A percentile compares a stretch with the other conserved stretches of the same genome.
phyloP scores from a whole-genome alignment of 2,888 invertebrate species.

The Ormyrus pomaceus region DNA sequence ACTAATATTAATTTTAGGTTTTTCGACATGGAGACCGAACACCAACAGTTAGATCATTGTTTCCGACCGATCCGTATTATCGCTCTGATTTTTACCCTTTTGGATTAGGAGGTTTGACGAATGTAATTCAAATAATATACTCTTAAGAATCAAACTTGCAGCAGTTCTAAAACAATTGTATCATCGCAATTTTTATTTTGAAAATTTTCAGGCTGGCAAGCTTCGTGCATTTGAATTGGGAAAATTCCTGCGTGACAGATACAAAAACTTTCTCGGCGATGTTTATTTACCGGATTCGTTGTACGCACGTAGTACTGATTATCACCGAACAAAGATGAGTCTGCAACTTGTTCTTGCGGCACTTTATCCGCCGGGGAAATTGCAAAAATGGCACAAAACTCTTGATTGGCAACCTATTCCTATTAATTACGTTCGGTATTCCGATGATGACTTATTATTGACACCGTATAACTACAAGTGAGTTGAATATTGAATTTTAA shows the following conservation, averaged over 20 bases:
- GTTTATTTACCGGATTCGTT: slow-evolving; percentile 73
- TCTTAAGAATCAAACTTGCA: neutral
- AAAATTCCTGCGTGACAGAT: slow-evolving; percentile 75
- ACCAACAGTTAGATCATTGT: slow-evolving; percentile 8
- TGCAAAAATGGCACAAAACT: slow-evolving; percentile 78
- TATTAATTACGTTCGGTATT: slow-evolving; percentile 10
- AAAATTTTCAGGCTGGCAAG: slow-evolving; percentile 76
- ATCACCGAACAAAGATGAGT: slow-evolving; percentile 85
- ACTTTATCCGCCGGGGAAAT: slow-evolving; percentile 79
- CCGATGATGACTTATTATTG: slow-evolving; percentile 49
- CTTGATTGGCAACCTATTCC: slow-evolving; percentile 81
- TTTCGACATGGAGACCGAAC: slow-evolving; percentile 55
- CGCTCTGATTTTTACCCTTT: slow-evolving; percentile 44
- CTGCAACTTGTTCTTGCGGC: slow-evolving; percentile 82
- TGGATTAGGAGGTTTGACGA: slow-evolving; percentile 79
- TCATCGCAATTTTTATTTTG: neutral
- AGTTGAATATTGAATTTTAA: no score
- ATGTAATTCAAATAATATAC: slow-evolving; percentile 72
- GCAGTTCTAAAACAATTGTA: neutral
- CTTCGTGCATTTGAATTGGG: slow-evolving; percentile 76
- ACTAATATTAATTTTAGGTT: slow-evolving; percentile 18
- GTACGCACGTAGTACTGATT: slow-evolving; percentile 80
- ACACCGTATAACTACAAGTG: no score
- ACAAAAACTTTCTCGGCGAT: slow-evolving; percentile 75
- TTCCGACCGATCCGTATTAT: slow-evolving; percentile 40